Base-by-base conservation (phyloP, 2,797 vertebrate genomes). In the Coregonus ussuriensis region DNA sequence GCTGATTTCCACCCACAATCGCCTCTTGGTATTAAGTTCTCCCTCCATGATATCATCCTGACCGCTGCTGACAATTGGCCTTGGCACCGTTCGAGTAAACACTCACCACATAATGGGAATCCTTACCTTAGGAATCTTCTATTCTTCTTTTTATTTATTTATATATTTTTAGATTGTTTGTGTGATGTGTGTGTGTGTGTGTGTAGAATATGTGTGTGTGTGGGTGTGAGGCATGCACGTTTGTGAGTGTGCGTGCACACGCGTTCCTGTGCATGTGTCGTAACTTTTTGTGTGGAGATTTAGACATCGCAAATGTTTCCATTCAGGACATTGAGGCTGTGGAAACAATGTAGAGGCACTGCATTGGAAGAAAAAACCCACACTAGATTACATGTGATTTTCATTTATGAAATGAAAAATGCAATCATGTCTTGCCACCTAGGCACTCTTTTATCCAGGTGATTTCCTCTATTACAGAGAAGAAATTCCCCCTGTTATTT, bases 231-330 rank as follows among this genome's bases (percentile, higher is more conserved):
- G 52, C 35, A 15, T 9, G 37, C 21, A 56, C n/a, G n/a, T n/a
- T n/a, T n/a, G n/a, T n/a, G n/a, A n/a, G n/a, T n/a, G n/a, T 65
- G 14, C 13, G 1, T 35, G 65, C 31, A 16, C 25, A 1, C 14
- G 29, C 33, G 31, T 31, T 31, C 29, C n/a, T 14, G 54, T 74
- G 72, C 4, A 11, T 15, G 72, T 41, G 29, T 51, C 41, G 37
- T 14, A 9, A 29, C 41, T 31, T 52, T 33, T 14, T 67, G 3
- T 15, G 63, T 54, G 18, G 16, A 75, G n/a, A n/a, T n/a, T n/a
- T n/a, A n/a, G n/a, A n/a, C n/a, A n/a, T n/a, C n/a, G n/a, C 81
- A 78, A 89, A 83, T 91, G 89, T 92, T 93, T 91, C 89, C 88
- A 89, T 90, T 71, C 70, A 71, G 71, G 74, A 86, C 80, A 73